Evolutionary conservation across 2,888 invertebrate species (phyloP).

Genomic region (Capitulum mitella): DNA sequence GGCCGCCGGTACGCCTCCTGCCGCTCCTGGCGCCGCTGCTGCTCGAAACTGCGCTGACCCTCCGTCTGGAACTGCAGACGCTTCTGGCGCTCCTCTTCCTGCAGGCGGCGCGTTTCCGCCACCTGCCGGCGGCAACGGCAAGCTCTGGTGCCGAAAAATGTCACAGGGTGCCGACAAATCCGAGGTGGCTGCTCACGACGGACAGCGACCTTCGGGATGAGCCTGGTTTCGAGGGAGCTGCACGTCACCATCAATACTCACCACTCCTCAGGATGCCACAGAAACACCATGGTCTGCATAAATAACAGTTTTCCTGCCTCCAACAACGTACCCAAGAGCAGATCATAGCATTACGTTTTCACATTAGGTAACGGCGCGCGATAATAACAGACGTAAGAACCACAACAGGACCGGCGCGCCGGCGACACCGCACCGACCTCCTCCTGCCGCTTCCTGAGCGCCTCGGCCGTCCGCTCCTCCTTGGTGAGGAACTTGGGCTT

Average conservation of each 20-base stretch:
- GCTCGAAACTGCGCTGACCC: conserved; percentile 37
- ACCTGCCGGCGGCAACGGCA: conserved; percentile 45
- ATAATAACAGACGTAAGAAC: not conserved
- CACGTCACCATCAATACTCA: not conserved
- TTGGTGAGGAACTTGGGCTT: conserved; percentile 96
- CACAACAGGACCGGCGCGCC: not conserved
- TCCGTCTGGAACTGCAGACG: conserved; percentile 50
- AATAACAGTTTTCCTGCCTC: not conserved
- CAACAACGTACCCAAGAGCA: not conserved
- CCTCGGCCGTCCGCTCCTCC: conserved; percentile 85
- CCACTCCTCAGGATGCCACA: not conserved
- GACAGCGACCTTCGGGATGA: no score
- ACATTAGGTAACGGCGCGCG: no score
- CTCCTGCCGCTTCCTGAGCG: conserved; percentile 78
- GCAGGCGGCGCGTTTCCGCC: conserved; percentile 64
- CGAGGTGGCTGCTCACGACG: no score
- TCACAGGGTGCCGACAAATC: no score
- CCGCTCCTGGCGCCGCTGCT: conserved; percentile 30
- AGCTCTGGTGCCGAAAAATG: no score
- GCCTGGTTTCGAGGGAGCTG: no score
- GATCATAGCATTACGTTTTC: no score
- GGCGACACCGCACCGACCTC: conserved; percentile 47
- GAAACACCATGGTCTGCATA: not conserved
- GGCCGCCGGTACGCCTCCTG: not conserved
- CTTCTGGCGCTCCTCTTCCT: conserved; percentile 60